Evolutionary conservation across 2,113 vertebrate genomes (phyloP).

Genomic region (Corythaixoides concolor): DNA sequence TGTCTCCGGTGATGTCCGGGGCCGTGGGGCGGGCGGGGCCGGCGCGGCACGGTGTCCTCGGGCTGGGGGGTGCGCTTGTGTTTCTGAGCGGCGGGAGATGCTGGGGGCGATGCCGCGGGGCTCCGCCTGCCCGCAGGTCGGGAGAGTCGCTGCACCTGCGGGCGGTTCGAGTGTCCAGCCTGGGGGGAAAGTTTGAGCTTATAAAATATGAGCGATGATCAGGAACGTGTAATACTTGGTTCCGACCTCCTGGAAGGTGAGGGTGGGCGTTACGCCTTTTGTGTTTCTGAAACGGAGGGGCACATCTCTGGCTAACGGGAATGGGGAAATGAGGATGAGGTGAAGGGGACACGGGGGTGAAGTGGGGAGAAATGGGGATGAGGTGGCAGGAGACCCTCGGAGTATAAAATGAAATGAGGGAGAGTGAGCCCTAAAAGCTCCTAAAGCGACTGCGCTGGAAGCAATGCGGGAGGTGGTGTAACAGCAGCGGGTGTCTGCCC

Average conservation of each 20-base stretch:
- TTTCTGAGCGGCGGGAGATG: neutral
- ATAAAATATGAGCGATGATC: neutral
- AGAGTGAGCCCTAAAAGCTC: too few relatives aligned
- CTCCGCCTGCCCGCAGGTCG: neutral
- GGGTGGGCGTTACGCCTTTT: too few relatives aligned
- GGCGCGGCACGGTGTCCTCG: neutral
- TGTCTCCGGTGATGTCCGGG: neutral
- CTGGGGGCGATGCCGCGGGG: neutral
- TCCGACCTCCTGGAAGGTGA: neutral
- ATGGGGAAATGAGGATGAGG: neutral
- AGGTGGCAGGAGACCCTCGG: neutral
- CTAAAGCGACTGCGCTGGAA: neutral
- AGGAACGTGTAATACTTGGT: neutral
- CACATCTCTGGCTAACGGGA: neutral
- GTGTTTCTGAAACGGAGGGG: neutral
- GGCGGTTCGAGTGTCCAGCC: neutral
- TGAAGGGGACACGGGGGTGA: too few relatives aligned
- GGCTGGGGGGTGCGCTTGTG: neutral
- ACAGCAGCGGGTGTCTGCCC: neutral
- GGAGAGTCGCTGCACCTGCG: neutral
- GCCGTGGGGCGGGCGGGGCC: neutral
- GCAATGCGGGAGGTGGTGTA: neutral
- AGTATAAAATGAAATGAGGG: neutral
- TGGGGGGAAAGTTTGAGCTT: neutral
- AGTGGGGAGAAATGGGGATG: too few relatives aligned